Base-by-base conservation (phyloP, 35 echinoderm and acorn worm genomes). In the Heliocidaris tuberculata region DNA sequence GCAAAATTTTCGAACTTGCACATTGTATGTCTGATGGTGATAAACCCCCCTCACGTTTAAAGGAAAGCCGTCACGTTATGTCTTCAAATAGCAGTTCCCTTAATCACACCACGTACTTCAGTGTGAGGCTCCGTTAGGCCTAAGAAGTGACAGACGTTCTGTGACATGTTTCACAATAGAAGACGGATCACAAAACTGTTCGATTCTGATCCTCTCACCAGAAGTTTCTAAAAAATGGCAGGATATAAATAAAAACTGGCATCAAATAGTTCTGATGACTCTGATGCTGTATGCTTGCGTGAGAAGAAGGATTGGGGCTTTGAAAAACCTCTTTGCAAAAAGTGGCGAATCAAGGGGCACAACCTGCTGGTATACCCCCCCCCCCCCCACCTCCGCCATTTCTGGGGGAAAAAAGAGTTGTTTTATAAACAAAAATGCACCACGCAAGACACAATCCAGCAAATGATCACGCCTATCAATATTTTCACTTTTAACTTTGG, bases 21-120 rank as follows among this genome's bases (percentile, higher is more conserved):
- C 52, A 56, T 56, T 56, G 52, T 78, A n/a, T n/a, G 65, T 78
- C 65, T 78, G 65, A n/a, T 78, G 65, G 65, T 78, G 65, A 78
- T 78, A 78, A 78, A 27, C 7, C 19, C 2, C 4, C 4, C 21
- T n/a, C 65, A n/a, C 65, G 19, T 19, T n/a, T 19, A n/a, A 27
- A n/a, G 65, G 21, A 78, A 78, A 21, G 17, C 65, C 65, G 65
- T 78, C 65, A 27, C 27, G 27, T 78, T 78, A 78, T n/a, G 65
- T 78, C 65, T 78, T 78, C 65, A 78, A 42, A n/a, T 78, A 78
- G 65, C 65, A 78, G 19, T 7, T 8, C 2, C 0, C 4, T 19
- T 78, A 78, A 78, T 78, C 65, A 4, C 65, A 78, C 19, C 65
- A 78, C 65, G 65, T 78, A n/a, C 21, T 78, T 21, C 27, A 27